phyloP scores from a whole-genome alignment of 2,797 vertebrate species.

The Nasua narica region DNA sequence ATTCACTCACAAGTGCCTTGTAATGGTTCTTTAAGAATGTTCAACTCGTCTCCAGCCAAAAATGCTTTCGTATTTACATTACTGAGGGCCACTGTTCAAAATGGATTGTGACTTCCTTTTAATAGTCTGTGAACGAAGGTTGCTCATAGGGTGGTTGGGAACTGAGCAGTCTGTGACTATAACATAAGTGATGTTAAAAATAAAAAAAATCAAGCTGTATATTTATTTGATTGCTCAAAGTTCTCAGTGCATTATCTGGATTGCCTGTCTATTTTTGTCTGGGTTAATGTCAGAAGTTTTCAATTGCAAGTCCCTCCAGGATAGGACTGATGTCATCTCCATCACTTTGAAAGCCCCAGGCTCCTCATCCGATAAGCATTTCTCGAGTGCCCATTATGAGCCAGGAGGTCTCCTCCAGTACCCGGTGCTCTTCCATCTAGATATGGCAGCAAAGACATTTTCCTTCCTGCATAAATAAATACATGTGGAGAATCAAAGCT shows the following conservation, averaged over 20 bases:
- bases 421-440: not conserved
- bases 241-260: slow-evolving; percentile 63
- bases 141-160: not conserved
- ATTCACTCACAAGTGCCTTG: slow-evolving; percentile 8
- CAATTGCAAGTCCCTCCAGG: slow-evolving; percentile 41
- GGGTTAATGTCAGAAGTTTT: slow-evolving; percentile 62
- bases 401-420: not conserved
- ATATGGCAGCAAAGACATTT: not conserved
- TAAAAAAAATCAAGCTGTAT: slow-evolving; percentile 14
- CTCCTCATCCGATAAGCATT: slow-evolving; percentile 35
- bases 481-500: not conserved
- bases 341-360: slow-evolving; percentile 34
- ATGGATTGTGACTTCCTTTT: slow-evolving; percentile 51
- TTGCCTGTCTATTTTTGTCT: slow-evolving; percentile 60
- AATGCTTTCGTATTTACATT: slow-evolving; percentile 23
- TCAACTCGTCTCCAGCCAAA: slow-evolving; percentile 26
- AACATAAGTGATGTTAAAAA: slow-evolving; percentile 20
- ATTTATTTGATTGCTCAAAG: slow-evolving; percentile 46
- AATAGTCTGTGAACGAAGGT: slow-evolving; percentile 11
- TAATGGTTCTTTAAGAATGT: slow-evolving; percentile 55
- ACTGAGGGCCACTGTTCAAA: not conserved
- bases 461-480: not conserved
- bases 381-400: slow-evolving; percentile 51
- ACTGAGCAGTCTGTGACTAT: slow-evolving; percentile 35
- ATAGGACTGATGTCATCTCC: slow-evolving; percentile 55